Base-by-base conservation (phyloP, 2,113 vertebrate genomes). In the Ictidomys tridecemlineatus region DNA sequence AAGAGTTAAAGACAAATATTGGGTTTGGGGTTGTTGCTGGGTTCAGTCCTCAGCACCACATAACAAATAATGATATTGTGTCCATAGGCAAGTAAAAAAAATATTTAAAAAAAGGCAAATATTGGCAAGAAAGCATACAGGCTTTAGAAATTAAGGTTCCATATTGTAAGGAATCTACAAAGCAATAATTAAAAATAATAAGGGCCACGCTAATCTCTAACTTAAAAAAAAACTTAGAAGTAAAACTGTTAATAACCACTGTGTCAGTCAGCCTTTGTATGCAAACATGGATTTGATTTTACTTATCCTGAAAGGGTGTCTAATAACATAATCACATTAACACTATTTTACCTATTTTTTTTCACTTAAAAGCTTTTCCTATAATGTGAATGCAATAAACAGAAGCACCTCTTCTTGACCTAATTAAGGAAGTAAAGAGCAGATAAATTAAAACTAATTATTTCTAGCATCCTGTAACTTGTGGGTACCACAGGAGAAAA, bases 101-200 rank as follows among this genome's bases (percentile, higher is more conserved):
- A 51, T 51, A 51, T 51, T 51, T 51, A 12, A 51, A 51, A 65
- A 65, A 82, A 76, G 56, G 51, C 72, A 80, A 69, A 32, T 63
- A 61, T 61, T 73, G n/a, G 56, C 69, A 94, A 94, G 61, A 94
- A 89, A 53, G 18, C 12, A 72, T 72, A 76, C 1, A 95, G 18
- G 58, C 39, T 61, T 91, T 85, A 92, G 65, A 96, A 95, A 88
- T 88, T 91, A 95, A 56, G 18, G 45, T 89, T 93, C 72, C 16
- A 26, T 53, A 89, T 80, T 51, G 56, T 84, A 76, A 84, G 45
- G n/a, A 93, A 67, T 95, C 67, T 82, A 51, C 51, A 77, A 80
- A 95, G 10, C n/a, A 70, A 17, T 24, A 67, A n/a, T 13, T 89
- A 86, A 79, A 78, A 95, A 73, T 84, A 61, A 0, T n/a, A 89